A percentile compares a stretch with the other conserved stretches of the same genome.
Evolutionary conservation across 2,888 invertebrate species (phyloP).

Genomic region (Folsomia candida): DNA sequence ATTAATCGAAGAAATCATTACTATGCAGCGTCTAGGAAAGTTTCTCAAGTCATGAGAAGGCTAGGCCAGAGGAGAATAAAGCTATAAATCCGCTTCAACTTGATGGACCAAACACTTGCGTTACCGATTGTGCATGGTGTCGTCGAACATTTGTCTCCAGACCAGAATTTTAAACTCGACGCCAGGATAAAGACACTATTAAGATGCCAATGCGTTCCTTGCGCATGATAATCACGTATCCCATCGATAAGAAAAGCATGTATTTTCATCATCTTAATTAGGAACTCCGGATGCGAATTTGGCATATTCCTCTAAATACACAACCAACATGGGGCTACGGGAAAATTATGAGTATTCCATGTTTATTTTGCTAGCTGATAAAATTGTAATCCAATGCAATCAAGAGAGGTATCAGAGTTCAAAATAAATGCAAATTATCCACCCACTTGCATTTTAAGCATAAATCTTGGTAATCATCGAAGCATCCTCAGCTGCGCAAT

Average conservation of each 20-base stretch:
- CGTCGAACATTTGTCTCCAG: too few species aligned
- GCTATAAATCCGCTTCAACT: conserved; percentile 29
- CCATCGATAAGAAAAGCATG: too few species aligned
- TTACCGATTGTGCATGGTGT: not conserved
- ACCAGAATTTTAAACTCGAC: too few species aligned
- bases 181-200: too few species aligned
- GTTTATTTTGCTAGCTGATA: too few species aligned
- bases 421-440: not conserved
- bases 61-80: conserved; percentile 39
- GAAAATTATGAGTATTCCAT: too few species aligned
- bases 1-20: conserved; percentile 10
- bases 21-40: not conserved
- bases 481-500: conserved; percentile 43
- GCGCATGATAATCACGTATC: too few species aligned
- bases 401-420: not conserved
- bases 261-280: too few species aligned
- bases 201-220: too few species aligned
- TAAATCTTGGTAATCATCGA: conserved; percentile 39
- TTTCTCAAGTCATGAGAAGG: conserved; percentile 19
- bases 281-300: too few species aligned
- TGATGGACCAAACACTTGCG: conserved; percentile 6
- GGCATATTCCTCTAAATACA: too few species aligned
- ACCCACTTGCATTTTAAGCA: not conserved
- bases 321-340: too few species aligned
- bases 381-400: not conserved